Base-by-base conservation (phyloP, 2,113 vertebrate genomes). In the Calyptomena viridis region DNA sequence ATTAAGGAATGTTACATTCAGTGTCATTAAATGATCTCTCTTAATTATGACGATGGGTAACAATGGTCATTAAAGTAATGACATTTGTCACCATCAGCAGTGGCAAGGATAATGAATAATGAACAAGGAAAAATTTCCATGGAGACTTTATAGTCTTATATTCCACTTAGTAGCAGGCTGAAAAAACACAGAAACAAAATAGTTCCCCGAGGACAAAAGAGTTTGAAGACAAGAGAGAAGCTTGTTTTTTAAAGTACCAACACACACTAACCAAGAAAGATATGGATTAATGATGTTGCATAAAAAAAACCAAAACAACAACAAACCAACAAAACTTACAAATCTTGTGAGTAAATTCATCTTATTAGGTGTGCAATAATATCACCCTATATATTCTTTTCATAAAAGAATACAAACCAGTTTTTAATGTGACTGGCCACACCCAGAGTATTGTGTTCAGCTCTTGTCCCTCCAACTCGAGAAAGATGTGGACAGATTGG, bases 11-110 rank as follows among this genome's bases (percentile, higher is more conserved):
- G 55, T 76, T 79, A 90, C 50, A 92, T 88, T 73, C 78, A 74
- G 49, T 76, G 88, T 94, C 90, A 95, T 93, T 96, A 95, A 95
- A 37, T 93, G 52, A 93, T 96, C 53, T 89, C 42, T 80, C 63
- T 93, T 96, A 97, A 97, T 97, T 96, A 97, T 96, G 84, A 92
- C 94, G 95, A 91, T 90, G 90, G 87, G 67, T 95, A 95, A 96
- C 6, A 12, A 84, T 87, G 72, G 93, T 91, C 94, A 95, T 97
- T 97, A 97, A 96, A 97, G 40, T 94, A 97, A 94, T 96, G 85
- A 74, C 90, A 96, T 95, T 88, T 97, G 85, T 97, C 93, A 96
- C 88, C 27, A 87, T 91, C 91, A 84, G 33, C 49, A 69, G 58
- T 40, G 50, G 64, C 66, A 94, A 78, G 60, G 74, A 46, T 93